A percentile compares a stretch with the other conserved stretches of the same genome.
These are phyloP conservation scores for Athene noctua DNA, from an alignment of 2,113 vertebrate genomes.

Conservation along the genomic window DNA sequence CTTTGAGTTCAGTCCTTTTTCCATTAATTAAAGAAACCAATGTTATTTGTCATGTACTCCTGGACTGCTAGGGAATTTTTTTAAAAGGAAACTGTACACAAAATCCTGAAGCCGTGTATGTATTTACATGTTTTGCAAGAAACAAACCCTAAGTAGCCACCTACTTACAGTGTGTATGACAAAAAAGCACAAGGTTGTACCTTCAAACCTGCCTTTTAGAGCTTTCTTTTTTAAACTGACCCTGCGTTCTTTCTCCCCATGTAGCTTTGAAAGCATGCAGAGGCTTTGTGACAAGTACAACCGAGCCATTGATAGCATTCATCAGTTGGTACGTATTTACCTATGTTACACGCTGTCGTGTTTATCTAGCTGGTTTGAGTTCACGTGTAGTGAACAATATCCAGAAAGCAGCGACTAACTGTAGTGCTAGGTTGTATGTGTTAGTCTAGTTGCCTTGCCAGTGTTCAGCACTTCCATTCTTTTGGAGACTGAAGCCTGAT, in stretches of 20 bases:
- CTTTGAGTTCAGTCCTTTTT: not conserved
- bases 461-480: not conserved
- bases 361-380: not conserved
- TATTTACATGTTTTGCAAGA: not conserved
- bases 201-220: not conserved
- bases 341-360: rapidly evolving
- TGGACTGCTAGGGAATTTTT: not conserved
- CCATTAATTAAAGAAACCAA: not conserved
- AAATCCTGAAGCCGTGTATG: not conserved
- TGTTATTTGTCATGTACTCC: not conserved
- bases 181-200: not conserved
- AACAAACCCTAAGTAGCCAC: not conserved
- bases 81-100: not conserved
- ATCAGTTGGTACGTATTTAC: slow-evolving; percentile 87
- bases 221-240: not conserved
- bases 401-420: not conserved
- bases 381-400: rapidly evolving
- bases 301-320: slow-evolving; percentile 98
- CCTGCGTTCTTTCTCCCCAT: not conserved
- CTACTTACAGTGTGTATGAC: not conserved
- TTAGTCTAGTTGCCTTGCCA: no score
- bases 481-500: not conserved
- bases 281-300: slow-evolving; percentile 99
- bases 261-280: slow-evolving; percentile 98
- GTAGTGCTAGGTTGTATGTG: rapidly evolving